Evolutionary conservation across 2,888 invertebrate species (phyloP).

Genomic region (Mythimna albipuncta): DNA sequence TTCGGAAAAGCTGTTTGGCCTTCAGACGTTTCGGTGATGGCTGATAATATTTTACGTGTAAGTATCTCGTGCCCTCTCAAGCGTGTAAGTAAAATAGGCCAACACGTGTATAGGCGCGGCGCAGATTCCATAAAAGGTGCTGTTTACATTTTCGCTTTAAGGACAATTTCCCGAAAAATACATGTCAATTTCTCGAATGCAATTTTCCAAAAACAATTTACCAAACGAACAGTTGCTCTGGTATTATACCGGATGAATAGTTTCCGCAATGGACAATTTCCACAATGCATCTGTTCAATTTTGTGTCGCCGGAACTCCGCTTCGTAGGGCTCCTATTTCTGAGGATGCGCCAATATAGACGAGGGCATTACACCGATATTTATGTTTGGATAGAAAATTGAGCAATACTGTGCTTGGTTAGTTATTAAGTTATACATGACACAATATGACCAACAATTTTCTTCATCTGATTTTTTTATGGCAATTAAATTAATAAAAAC

Average conservation of each 20-base stretch:
- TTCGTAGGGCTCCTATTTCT: constrained; percentile 7
- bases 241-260: constrained; percentile 11
- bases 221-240: neutral
- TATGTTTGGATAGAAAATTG: neutral
- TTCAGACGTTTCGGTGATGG: constrained; percentile 37
- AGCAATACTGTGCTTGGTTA: neutral
- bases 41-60: constrained; percentile 45
- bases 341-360: neutral
- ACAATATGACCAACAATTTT: neutral
- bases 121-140: constrained; percentile 15
- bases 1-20: constrained; percentile 47
- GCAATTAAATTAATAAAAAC: neutral
- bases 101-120: constrained; percentile 43
- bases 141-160: constrained; percentile 21
- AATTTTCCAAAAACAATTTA: constrained; percentile 12
- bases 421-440: neutral
- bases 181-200: neutral
- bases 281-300: constrained; percentile 51
- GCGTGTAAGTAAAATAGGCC: constrained; percentile 57
- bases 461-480: neutral
- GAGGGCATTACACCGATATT: neutral
- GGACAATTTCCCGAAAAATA: neutral
- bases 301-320: constrained; percentile 12
- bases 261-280: constrained; percentile 29
- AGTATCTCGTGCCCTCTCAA: constrained; percentile 42